These are phyloP conservation scores for Chaetodon trifascialis DNA, from an alignment of 2,113 vertebrate species.

Conservation along the genomic window DNA sequence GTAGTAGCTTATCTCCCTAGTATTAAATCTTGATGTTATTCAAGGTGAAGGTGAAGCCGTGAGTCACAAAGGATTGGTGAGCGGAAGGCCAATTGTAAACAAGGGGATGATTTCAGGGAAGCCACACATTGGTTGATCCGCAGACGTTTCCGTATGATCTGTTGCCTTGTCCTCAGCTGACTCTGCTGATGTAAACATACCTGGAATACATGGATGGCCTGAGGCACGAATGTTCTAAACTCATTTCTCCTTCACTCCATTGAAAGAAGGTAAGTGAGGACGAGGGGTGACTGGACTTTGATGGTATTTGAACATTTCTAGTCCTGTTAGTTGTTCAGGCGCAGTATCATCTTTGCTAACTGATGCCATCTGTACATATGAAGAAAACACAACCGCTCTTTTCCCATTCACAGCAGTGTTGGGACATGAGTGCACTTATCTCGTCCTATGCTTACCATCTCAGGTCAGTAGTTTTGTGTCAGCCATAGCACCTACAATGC, in stretches of 20 bases:
- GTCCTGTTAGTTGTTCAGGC: neutral
- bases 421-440: neutral
- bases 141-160: constrained; percentile 22
- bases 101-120: constrained; percentile 45
- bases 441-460: no score
- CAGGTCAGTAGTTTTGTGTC: neutral
- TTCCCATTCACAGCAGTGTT: neutral
- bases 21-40: constrained; percentile 62
- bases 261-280: neutral
- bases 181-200: constrained; percentile 29
- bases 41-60: constrained; percentile 43
- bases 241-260: neutral
- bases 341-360: neutral
- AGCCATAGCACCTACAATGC: neutral
- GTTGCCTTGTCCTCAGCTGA: constrained; percentile 46
- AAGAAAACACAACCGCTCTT: neutral
- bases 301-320: constrained; percentile 4
- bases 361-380: neutral
- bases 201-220: neutral
- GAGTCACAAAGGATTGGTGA: constrained; percentile 46
- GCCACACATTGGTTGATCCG: constrained; percentile 25
- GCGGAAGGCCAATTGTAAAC: constrained; percentile 45
- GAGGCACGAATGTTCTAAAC: constrained; percentile 4
- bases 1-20: constrained; percentile 66
- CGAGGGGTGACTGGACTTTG: neutral